Base-by-base conservation (phyloP, 2,888 invertebrate genomes). In the Agrochola circellaris region DNA sequence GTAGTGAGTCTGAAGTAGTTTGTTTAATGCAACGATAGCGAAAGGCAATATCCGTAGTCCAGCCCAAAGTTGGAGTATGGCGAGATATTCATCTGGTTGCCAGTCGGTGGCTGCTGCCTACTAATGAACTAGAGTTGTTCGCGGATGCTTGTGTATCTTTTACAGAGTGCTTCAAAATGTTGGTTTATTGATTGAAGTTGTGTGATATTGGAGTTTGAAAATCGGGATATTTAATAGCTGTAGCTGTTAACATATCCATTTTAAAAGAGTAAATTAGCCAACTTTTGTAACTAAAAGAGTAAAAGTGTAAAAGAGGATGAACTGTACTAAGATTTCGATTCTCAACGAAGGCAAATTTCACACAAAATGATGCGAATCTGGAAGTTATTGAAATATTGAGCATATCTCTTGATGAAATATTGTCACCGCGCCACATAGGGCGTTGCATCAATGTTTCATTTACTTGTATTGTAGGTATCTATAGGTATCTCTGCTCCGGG, bases 11-110 rank as follows among this genome's bases (percentile, higher is more conserved):
- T 64, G 48, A 7, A 51, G 30, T 20, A n/a, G 30, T 64, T 72
- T 48, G 45, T 56, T 64, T 30, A 77, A 56, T 56, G 54, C 20
- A 34, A 73, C 30, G n/a, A 73, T 71, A 62, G 54, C 45, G 54
- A 56, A 45, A 23, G 26, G 51, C 45, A 61, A 77, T 80, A 80
- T 73, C 62, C 26, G 54, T 38, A 20, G 72, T 56, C 54, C 30
- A 30, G 38, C 1, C 15, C 13, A 58, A 65, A 65, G 81, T 65
- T 26, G n/a, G 48, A 56, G 26, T 34, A n/a, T 34, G 42, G n/a
- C 38, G n/a, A 60, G 58, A 34, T 60, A 58, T 74, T 51, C 58
- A 65, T 56, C 56, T 62, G 15, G 26, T 26, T 30, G 61, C 42
- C 75, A 5, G 48, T 11, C 42, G 13, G 26, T 13, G 23, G 54